phyloP scores from a whole-genome alignment of 2,113 vertebrate species.

The Paramisgurnus dabryanus region DNA sequence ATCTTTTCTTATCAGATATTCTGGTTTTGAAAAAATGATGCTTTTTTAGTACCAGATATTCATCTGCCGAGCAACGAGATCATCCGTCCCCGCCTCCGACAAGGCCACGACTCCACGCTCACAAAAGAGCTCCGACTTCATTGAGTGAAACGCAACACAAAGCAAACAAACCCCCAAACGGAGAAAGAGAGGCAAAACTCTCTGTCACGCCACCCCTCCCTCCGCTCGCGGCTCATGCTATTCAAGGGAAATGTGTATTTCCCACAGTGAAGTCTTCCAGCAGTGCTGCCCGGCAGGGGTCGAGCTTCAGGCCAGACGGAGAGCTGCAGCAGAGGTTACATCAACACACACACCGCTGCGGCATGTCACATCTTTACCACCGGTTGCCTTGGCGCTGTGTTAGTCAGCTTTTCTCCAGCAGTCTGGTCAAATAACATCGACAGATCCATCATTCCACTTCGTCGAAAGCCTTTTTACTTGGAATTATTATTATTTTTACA shows the following conservation, averaged over 20 bases:
- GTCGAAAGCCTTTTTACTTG: neutral
- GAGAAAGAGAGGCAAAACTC: constrained; percentile 57
- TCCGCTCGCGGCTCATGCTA: constrained; percentile 37
- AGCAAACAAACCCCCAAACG: constrained; percentile 74
- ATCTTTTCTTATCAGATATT: neutral
- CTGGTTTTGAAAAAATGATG: too few species aligned
- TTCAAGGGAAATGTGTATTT: constrained; percentile 49
- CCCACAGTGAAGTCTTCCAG: constrained; percentile 51
- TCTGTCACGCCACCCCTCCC: constrained; percentile 39
- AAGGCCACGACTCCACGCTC: constrained; percentile 61
- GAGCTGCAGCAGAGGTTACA: constrained; percentile 77
- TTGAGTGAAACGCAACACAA: constrained; percentile 74
- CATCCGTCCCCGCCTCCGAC: constrained; percentile 54
- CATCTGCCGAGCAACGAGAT: constrained; percentile 28
- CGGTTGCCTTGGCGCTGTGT: constrained; percentile 75
- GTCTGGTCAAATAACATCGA: neutral
- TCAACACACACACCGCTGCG: constrained; percentile 71
- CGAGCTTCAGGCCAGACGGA: constrained; percentile 19
- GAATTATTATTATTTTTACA: neutral
- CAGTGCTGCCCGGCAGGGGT: constrained; percentile 26
- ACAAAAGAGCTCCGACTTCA: constrained; percentile 72
- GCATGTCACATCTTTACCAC: constrained; percentile 76
- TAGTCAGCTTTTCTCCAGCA: constrained; percentile 49
- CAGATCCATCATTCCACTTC: constrained; percentile 35
- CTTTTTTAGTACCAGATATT: neutral